These are phyloP conservation scores for Synanthedon tipuliformis DNA, from an alignment of 2,888 invertebrate species.

Conservation along the genomic window DNA sequence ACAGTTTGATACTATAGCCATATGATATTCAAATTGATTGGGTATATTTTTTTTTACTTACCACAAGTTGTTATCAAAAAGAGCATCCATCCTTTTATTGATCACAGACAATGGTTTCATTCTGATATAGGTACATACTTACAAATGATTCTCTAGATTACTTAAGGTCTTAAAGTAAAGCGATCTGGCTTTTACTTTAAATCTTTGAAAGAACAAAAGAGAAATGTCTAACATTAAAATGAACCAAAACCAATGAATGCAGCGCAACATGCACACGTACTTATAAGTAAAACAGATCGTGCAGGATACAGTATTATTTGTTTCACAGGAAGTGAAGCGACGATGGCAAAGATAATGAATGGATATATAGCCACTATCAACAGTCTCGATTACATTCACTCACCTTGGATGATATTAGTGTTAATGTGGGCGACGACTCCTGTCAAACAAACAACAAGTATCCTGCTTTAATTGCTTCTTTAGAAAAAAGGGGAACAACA, in stretches of 20 bases:
- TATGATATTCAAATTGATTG: too few species aligned
- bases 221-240: not conserved
- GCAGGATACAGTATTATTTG: conserved; percentile 6
- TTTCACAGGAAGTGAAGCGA: conserved; percentile 26
- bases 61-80: too few species aligned
- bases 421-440: conserved; percentile 83
- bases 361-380: not conserved
- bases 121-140: too few species aligned
- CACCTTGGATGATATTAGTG: conserved; percentile 83
- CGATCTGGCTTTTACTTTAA: too few species aligned
- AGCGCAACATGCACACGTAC: not conserved
- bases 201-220: too few species aligned
- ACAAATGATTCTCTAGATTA: too few species aligned
- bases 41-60: too few species aligned
- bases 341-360: conserved; percentile 23
- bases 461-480: conserved; percentile 54
- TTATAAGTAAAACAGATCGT: not conserved
- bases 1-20: too few species aligned
- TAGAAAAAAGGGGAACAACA: conserved; percentile 11
- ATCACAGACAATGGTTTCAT: too few species aligned
- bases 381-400: conserved; percentile 31
- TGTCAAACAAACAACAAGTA: conserved; percentile 72
- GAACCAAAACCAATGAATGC: not conserved
- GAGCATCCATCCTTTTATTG: too few species aligned
- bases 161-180: too few species aligned